Conservation (phyloP, 1,140 invertebrate genomes). For the Belonocnema kinseyi region DNA sequence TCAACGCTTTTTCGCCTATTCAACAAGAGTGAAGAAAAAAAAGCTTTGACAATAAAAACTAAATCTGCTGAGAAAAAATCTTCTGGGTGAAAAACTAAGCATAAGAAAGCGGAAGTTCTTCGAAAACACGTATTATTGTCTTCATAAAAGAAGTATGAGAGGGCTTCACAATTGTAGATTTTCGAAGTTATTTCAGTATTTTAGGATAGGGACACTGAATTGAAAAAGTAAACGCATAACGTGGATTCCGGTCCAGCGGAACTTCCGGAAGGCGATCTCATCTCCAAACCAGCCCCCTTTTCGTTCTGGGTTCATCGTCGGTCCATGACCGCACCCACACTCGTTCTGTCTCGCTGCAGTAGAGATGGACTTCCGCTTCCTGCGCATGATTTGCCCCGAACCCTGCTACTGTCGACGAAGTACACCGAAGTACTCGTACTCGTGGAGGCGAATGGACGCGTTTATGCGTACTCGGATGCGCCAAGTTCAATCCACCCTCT, state of each 20-base stretch:
- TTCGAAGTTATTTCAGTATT: too few relatives aligned
- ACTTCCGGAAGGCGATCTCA: slow-evolving; percentile 62
- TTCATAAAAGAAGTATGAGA: too few relatives aligned
- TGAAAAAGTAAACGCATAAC: slow-evolving; percentile 42
- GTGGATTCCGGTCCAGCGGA: slow-evolving; percentile 60
- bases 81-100: too few relatives aligned
- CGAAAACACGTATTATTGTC: too few relatives aligned
- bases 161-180: too few relatives aligned
- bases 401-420: slow-evolving; percentile 35
- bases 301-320: slow-evolving; percentile 26
- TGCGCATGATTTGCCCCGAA: slow-evolving; percentile 55
- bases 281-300: slow-evolving; percentile 52
- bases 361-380: slow-evolving; percentile 60
- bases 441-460: slow-evolving; percentile 18
- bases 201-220: too few relatives aligned
- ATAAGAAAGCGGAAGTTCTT: too few relatives aligned
- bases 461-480: slow-evolving; percentile 31
- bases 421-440: slow-evolving; percentile 17
- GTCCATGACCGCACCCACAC: slow-evolving; percentile 38
- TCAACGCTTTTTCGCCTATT: too few relatives aligned
- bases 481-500: slow-evolving; percentile 41
- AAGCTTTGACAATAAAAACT: too few relatives aligned
- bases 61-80: too few relatives aligned
- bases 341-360: slow-evolving; percentile 62
- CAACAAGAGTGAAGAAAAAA: too few relatives aligned